Conservation (phyloP, 2,797 vertebrate species). For the Onychomys leucogaster region DNA sequence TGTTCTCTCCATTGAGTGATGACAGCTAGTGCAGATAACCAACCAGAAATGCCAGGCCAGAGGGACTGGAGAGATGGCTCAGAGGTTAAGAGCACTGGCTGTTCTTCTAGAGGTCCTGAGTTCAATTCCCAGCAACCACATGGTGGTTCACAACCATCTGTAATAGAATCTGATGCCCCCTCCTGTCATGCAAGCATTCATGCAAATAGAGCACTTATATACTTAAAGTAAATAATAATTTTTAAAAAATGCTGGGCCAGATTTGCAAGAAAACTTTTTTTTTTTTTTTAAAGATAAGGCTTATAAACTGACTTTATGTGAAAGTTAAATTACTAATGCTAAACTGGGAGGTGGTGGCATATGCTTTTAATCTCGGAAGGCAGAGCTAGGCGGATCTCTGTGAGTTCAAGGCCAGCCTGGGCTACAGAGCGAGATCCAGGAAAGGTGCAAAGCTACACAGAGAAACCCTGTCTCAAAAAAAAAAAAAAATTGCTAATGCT, state of each 20-base stretch:
- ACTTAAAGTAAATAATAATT: neutral
- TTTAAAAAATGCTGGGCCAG: neutral
- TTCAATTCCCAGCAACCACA: neutral
- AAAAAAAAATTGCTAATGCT: neutral
- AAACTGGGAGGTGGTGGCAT: neutral
- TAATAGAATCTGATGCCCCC: neutral
- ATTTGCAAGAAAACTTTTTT: neutral
- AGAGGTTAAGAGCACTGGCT: neutral
- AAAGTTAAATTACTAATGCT: neutral
- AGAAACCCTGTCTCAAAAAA: too few species aligned
- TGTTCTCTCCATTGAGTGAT: neutral
- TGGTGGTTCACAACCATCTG: neutral
- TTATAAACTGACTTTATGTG: neutral
- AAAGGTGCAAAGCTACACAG: too few species aligned
- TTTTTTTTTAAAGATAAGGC: neutral
- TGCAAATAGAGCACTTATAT: neutral
- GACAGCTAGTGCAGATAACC: constrained; percentile 1
- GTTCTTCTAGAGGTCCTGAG: neutral
- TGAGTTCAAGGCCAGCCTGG: too few species aligned
- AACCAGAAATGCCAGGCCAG: neutral
- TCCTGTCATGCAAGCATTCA: neutral
- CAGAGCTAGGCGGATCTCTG: too few species aligned
- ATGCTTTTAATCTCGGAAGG: too few species aligned
- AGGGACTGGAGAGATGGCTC: neutral
- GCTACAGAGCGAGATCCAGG: too few species aligned